These are phyloP conservation scores for Zosterops lateralis DNA, from an alignment of 2,113 vertebrate species.

Conservation along the genomic window DNA sequence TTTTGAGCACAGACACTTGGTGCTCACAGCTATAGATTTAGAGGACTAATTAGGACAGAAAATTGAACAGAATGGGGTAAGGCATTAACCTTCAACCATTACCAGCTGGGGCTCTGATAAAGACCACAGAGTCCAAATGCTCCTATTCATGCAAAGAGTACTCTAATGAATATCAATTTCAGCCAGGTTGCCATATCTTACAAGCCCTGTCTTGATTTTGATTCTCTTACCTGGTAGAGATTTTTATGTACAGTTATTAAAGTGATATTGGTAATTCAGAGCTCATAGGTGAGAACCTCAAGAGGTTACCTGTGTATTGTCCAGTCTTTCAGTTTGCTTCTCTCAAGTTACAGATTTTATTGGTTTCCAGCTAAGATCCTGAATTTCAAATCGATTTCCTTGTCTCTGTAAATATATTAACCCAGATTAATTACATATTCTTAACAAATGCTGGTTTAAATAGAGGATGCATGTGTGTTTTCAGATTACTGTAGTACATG, in stretches of 20 bases:
- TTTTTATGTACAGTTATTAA: slow-evolving; percentile 9
- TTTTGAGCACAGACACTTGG: slow-evolving; percentile 86
- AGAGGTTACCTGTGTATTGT: slow-evolving; percentile 4
- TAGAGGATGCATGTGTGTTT: not conserved
- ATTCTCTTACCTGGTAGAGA: slow-evolving; percentile 57
- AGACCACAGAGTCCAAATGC: slow-evolving; percentile 85
- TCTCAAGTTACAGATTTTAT: not conserved
- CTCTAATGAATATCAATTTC: slow-evolving; percentile 84
- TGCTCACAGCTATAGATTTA: slow-evolving; percentile 88
- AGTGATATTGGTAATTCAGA: slow-evolving; percentile 5
- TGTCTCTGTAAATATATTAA: not conserved
- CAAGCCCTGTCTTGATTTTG: slow-evolving; percentile 53
- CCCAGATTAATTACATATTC: not conserved
- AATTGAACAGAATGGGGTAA: slow-evolving; percentile 86
- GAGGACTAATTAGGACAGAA: slow-evolving; percentile 88
- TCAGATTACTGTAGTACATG: not conserved
- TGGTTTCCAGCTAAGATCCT: not conserved
- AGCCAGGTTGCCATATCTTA: slow-evolving; percentile 72
- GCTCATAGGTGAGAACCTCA: not conserved
- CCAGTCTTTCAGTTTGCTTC: slow-evolving; percentile 13
- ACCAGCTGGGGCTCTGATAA: slow-evolving; percentile 93
- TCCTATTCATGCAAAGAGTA: slow-evolving; percentile 84
- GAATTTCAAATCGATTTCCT: not conserved
- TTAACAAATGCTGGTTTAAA: slow-evolving; percentile 4
- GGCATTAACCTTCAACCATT: slow-evolving; percentile 84